Conservation (phyloP, 1,140 invertebrate genomes). For the Listronotus bonariensis region DNA sequence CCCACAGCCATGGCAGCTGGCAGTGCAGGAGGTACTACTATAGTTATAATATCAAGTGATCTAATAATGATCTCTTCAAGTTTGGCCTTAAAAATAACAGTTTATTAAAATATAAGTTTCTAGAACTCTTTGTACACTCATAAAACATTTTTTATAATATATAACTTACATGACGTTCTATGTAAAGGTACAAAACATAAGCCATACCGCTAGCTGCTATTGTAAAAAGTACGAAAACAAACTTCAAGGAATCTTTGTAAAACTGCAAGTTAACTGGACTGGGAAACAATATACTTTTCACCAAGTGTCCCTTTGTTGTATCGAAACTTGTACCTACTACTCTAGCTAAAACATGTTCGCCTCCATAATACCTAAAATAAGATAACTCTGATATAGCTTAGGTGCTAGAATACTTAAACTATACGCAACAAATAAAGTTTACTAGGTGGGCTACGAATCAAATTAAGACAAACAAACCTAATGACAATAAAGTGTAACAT, state of each 20-base stretch:
- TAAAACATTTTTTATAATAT: too few species aligned
- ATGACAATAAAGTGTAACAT: too few species aligned
- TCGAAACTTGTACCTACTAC: slow-evolving; percentile 86
- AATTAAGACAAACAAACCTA: too few species aligned
- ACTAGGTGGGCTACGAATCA: too few species aligned
- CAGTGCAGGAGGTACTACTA: slow-evolving; percentile 91
- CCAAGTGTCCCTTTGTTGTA: slow-evolving; percentile 87
- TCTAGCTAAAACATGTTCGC: slow-evolving; percentile 71
- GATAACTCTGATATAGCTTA: too few species aligned
- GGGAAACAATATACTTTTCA: slow-evolving; percentile 90
- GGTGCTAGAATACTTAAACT: too few species aligned
- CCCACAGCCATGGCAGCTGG: slow-evolving; percentile 95
- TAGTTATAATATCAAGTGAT: slow-evolving; percentile 90
- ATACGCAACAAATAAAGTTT: too few species aligned
- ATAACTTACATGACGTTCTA: slow-evolving; percentile 59
- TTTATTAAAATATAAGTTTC: too few species aligned
- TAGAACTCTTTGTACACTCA: too few species aligned
- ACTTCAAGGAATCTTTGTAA: slow-evolving; percentile 88
- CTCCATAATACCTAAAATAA: slow-evolving; percentile 68
- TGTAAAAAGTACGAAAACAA: slow-evolving; percentile 65
- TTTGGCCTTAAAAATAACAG: slow-evolving; percentile 45
- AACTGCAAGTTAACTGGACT: slow-evolving; percentile 91
- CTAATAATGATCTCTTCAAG: slow-evolving; percentile 60
- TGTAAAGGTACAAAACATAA: slow-evolving; percentile 63
- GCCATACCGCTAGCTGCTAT: slow-evolving; percentile 62